A percentile compares a stretch with the other conserved stretches of the same genome.
Conservation (phyloP, 2,888 invertebrate species). For the Penaeus monodon region DNA sequence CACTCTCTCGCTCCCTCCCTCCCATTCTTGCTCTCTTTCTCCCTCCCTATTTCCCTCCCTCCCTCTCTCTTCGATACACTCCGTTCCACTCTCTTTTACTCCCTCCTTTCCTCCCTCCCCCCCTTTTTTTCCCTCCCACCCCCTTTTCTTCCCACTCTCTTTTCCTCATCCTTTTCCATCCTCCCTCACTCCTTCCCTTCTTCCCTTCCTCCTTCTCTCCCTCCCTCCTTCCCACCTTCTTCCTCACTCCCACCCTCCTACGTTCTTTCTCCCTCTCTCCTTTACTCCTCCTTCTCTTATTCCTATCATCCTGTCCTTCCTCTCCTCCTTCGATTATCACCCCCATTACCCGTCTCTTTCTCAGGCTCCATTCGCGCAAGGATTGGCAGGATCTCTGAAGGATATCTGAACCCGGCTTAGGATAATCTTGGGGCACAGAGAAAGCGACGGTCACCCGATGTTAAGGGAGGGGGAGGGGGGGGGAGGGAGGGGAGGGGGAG, state of each 20-base stretch:
- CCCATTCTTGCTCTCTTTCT: not conserved
- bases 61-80: not conserved
- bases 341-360: not conserved
- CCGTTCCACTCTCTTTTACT: not conserved
- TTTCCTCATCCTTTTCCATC: not conserved
- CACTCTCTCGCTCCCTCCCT: not conserved
- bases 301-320: not conserved
- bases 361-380: not conserved
- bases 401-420: too few species aligned
- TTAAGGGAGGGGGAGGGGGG: too few species aligned
- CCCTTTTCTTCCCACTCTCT: not conserved
- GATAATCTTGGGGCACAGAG: too few species aligned
- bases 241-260: not conserved
- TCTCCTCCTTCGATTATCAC: conserved; percentile 4
- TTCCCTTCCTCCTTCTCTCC: not conserved
- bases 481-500: too few species aligned
- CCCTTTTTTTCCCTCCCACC: not conserved
- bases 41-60: not conserved
- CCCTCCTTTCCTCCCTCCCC: not conserved
- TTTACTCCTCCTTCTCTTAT: not conserved
- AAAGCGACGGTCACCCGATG: too few species aligned
- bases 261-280: not conserved
- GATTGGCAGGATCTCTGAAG: too few species aligned
- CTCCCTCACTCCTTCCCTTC: not conserved
- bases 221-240: not conserved